Evolutionary conservation across 2,888 invertebrate species (phyloP).

Genomic region (Eupithecia vulgata): DNA sequence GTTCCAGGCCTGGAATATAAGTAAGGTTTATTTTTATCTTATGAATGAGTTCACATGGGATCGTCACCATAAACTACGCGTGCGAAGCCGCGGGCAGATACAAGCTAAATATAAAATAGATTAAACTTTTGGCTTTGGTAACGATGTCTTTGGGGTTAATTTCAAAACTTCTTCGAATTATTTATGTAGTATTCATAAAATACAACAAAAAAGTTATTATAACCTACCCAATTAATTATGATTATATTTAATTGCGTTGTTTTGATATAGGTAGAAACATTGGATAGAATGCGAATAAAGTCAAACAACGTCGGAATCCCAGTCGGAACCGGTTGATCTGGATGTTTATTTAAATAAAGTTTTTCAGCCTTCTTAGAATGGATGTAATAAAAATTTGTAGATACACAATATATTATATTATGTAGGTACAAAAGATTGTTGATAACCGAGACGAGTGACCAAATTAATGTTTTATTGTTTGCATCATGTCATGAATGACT

Average conservation of each 20-base stretch:
- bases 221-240: background rate
- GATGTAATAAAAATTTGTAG: background rate
- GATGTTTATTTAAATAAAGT: conserved; percentile 1
- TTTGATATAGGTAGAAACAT: background rate
- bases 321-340: background rate
- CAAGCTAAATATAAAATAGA: too few species aligned
- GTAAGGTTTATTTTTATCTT: too few species aligned
- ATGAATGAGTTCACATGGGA: too few species aligned
- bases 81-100: too few species aligned
- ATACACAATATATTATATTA: background rate
- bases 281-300: background rate
- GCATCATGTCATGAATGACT: background rate
- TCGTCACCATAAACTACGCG: too few species aligned
- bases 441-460: background rate
- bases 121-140: background rate
- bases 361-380: background rate
- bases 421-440: background rate
- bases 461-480: background rate
- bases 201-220: background rate
- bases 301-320: background rate
- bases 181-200: background rate
- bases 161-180: background rate
- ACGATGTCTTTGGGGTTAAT: background rate
- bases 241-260: conserved; percentile 5
- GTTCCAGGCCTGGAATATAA: too few species aligned